A percentile compares a stretch with the other conserved stretches of the same genome.
Evolutionary conservation across 2,888 invertebrate species (phyloP).

Genomic region (Apantesis nais): DNA sequence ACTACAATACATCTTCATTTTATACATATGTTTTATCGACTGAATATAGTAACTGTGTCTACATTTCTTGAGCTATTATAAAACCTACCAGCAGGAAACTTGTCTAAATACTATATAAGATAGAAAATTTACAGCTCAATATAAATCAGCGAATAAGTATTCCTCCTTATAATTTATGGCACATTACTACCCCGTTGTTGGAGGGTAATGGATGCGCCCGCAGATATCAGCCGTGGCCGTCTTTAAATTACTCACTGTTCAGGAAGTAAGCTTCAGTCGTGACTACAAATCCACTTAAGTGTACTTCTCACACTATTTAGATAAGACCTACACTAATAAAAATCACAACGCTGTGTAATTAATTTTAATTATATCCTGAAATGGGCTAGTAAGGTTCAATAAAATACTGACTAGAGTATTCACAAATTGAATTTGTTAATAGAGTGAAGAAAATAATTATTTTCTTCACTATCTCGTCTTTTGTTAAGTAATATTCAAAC

Average conservation of each 20-base stretch:
- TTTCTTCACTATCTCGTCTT: not conserved
- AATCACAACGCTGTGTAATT: slow-evolving; percentile 73
- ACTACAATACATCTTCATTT: not conserved
- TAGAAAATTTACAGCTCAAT: slow-evolving; percentile 71
- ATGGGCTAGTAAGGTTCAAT: not conserved
- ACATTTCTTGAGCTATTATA: slow-evolving; percentile 30
- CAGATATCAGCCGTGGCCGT: slow-evolving; percentile 79
- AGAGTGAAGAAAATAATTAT: not conserved
- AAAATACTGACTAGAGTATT: not conserved
- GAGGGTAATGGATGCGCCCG: slow-evolving; percentile 79
- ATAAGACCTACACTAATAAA: slow-evolving; percentile 69
- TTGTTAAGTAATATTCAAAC: not conserved
- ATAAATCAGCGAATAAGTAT: slow-evolving; percentile 81
- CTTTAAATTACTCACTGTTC: slow-evolving; percentile 80
- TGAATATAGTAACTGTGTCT: not conserved
- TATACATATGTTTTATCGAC: not conserved
- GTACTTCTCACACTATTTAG: slow-evolving; percentile 78
- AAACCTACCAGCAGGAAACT: slow-evolving; percentile 33
- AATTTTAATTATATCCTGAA: slow-evolving; percentile 69
- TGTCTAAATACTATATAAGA: slow-evolving; percentile 52
- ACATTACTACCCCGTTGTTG: slow-evolving; percentile 73
- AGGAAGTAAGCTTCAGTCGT: slow-evolving; percentile 75
- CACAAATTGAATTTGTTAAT: not conserved
- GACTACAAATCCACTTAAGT: slow-evolving; percentile 77
- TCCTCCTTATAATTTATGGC: slow-evolving; percentile 77